phyloP scores from a whole-genome alignment of 1,140 invertebrate genomes.

The Dendroctonus ponderosae region DNA sequence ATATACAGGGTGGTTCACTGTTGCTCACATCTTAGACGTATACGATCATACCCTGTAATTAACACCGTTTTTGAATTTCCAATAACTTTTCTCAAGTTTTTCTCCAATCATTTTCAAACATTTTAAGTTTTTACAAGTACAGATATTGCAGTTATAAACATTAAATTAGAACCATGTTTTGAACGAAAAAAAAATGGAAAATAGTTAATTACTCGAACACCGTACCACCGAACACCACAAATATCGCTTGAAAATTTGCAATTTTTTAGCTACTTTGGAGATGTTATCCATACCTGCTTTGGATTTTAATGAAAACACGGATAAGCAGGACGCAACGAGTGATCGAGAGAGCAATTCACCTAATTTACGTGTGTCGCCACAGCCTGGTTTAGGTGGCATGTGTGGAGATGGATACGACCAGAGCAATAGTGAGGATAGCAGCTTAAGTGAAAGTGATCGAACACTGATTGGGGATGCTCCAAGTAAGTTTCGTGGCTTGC shows the following conservation, averaged over 20 bases:
- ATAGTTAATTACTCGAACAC: neutral
- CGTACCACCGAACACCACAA: too few relatives aligned
- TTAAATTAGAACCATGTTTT: neutral
- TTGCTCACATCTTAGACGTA: too few relatives aligned
- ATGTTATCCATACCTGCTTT: constrained; percentile 57
- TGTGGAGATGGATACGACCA: constrained; percentile 53
- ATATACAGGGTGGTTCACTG: too few relatives aligned
- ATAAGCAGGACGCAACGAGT: constrained; percentile 31
- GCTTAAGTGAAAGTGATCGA: constrained; percentile 73
- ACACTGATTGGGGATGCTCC: constrained; percentile 65
- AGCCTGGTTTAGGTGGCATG: constrained; percentile 39
- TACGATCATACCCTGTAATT: too few relatives aligned
- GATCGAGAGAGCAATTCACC: constrained; percentile 40
- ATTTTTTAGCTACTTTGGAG: constrained; percentile 53
- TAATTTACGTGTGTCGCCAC: constrained; percentile 41
- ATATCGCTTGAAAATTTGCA: neutral
- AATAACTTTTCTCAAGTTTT: too few relatives aligned
- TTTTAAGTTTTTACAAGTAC: neutral
- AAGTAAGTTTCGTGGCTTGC: constrained; percentile 44
- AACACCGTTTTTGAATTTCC: too few relatives aligned
- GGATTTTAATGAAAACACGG: constrained; percentile 47
- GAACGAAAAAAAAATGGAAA: neutral
- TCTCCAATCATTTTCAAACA: too few relatives aligned
- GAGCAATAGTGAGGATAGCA: constrained; percentile 77
- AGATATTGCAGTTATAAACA: neutral